Evolutionary conservation across 2,888 invertebrate genomes (phyloP), one percentile per base, ranked within the genome.

Genomic region (Leptopterna dolabrata): DNA sequence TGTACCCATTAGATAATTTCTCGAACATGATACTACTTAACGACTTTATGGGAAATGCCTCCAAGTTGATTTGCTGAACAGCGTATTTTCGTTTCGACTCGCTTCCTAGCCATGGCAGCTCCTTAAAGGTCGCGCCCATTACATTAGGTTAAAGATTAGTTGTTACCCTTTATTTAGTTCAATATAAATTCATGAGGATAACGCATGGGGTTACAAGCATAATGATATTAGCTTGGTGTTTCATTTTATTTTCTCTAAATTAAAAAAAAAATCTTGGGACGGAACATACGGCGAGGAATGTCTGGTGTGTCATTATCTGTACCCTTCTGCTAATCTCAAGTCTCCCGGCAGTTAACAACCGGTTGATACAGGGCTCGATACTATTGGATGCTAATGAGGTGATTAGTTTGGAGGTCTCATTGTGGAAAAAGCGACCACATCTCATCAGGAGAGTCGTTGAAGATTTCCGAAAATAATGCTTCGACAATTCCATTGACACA

Each of bases 321-420:
- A 19, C 19, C 63, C 27, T 63, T 63, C 19, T 63, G 63, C 9
- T 63, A 63, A 24, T 63, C 0, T 19, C 11, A 24, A 24, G 63
- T 24, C 13, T 27, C 36, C 36, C 19, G 1, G 24, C 24, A 27
- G 63, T 24, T 55, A 55, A 55, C 29, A 81, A 81, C 55, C 81
- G 81, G 81, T 81, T 55, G 41, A 76, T 76, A 19, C 36, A 36
- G 73, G 73, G 16, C 41, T 30, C 14, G 71, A 71, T 71, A 71
- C 71, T 71, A 24, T 51, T 81, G 51, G 24, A 81, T 81, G 81
- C 81, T 81, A 81, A 81, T 51, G 55, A 81, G 81, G 81, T 27
- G 36, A 81, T 81, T 81, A 81, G 45, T 78, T 78, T 78, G 41
- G 73, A 73, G 73, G 73, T 73, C 36, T 73, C 63, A 24, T 63